phyloP scores from a whole-genome alignment of 1,140 invertebrate genomes.

The Epicauta chinensis region DNA sequence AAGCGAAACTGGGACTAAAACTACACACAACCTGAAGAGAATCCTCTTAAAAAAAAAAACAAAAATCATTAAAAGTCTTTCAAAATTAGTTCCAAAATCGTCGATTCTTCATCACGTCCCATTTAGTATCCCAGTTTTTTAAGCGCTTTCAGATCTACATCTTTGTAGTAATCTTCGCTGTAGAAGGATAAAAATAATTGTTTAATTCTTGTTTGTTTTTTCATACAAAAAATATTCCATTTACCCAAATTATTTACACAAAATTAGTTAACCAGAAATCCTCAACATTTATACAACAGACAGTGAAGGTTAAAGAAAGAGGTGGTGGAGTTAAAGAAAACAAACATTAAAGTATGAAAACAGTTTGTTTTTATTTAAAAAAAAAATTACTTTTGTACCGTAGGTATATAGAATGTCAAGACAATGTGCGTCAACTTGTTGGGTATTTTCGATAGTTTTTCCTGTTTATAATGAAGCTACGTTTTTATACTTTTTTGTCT shows the following conservation, averaged over 20 bases:
- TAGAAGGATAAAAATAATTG: conserved; percentile 27
- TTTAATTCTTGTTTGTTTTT: not conserved
- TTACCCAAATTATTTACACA: conserved; percentile 6
- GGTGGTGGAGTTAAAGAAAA: not conserved
- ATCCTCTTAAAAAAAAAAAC: no score
- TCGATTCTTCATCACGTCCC: no score
- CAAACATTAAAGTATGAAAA: conserved; percentile 5
- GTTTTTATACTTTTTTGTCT: conserved; percentile 2
- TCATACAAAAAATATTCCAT: not conserved
- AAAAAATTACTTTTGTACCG: conserved; percentile 14
- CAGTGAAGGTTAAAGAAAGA: not conserved
- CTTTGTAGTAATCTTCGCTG: conserved; percentile 79
- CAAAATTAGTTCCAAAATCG: no score
- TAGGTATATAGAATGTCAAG: conserved; percentile 7
- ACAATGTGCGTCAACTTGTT: not conserved
- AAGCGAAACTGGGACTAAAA: no score
- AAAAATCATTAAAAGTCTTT: no score
- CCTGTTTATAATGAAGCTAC: not conserved
- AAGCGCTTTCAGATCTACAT: conserved; percentile 72
- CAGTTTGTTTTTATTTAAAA: conserved; percentile 14
- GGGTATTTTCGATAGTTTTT: not conserved
- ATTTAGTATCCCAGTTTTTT: conserved; percentile 67
- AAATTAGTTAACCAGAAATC: conserved; percentile 1
- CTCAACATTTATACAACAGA: no score
- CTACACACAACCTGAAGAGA: no score